Conservation (phyloP, 2,888 invertebrate species). For the Euzophera pinguis region DNA sequence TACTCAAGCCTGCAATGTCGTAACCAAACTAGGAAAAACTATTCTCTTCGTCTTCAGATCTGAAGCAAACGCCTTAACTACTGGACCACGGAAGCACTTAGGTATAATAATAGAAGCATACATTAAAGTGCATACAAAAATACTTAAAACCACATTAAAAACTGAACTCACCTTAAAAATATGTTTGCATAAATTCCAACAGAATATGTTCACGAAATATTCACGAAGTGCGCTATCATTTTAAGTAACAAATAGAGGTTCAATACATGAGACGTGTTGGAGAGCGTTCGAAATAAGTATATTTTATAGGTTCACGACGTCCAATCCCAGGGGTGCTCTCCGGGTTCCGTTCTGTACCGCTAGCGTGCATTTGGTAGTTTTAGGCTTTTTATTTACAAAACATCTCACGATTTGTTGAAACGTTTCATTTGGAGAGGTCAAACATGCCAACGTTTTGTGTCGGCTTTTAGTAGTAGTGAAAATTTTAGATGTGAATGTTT, state of each 20-base stretch:
- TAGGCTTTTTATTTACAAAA: background rate
- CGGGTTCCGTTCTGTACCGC: background rate
- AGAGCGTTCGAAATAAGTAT: background rate
- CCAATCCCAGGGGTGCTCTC: background rate
- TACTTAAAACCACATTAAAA: background rate
- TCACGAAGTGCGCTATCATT: conserved; percentile 4
- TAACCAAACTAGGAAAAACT: too few relatives aligned
- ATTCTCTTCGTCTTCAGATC: too few relatives aligned
- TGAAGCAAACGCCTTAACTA: too few relatives aligned
- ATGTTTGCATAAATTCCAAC: conserved; percentile 4
- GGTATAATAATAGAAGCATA: background rate
- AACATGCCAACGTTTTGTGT: too few relatives aligned
- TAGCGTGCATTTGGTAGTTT: background rate
- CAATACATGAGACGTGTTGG: conserved; percentile 7
- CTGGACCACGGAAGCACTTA: too few relatives aligned
- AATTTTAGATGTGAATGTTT: too few relatives aligned
- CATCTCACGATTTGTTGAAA: background rate
- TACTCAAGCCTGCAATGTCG: too few relatives aligned
- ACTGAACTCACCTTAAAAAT: background rate
- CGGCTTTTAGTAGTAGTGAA: too few relatives aligned
- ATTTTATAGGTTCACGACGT: conserved; percentile 10
- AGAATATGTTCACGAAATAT: background rate
- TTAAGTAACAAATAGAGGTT: conserved; percentile 11
- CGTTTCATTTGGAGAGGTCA: background rate
- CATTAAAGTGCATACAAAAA: background rate